phyloP scores from a whole-genome alignment of 2,113 vertebrate genomes.

The Pollachius pollachius region DNA sequence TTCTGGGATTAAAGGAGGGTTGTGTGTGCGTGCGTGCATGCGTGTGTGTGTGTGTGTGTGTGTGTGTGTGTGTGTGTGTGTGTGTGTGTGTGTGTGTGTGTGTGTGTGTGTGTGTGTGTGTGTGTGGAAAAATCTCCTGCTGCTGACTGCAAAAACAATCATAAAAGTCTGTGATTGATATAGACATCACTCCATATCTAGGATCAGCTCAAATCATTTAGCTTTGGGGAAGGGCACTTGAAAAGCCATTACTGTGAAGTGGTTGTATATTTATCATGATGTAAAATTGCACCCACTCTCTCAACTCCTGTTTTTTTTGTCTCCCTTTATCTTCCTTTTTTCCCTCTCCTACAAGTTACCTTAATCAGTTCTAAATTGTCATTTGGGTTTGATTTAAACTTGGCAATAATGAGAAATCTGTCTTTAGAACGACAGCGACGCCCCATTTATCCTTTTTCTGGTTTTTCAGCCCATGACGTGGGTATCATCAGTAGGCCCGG shows the following conservation, averaged over 20 bases:
- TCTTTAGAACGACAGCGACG: slow-evolving; percentile 56
- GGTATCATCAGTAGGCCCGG: too few species aligned
- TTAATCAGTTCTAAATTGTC: slow-evolving; percentile 65
- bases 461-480: slow-evolving; percentile 16
- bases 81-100: too few species aligned
- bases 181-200: slow-evolving; percentile 26
- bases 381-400: slow-evolving; percentile 62
- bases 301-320: slow-evolving; percentile 49
- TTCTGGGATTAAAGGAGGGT: too few species aligned
- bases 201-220: slow-evolving; percentile 37
- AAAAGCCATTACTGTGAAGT: slow-evolving; percentile 45
- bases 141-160: slow-evolving; percentile 15
- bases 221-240: slow-evolving; percentile 36
- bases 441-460: slow-evolving; percentile 53
- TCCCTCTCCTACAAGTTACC: slow-evolving; percentile 50
- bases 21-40: too few species aligned
- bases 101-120: too few species aligned
- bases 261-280: slow-evolving; percentile 58
- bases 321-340: slow-evolving; percentile 42
- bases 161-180: slow-evolving; percentile 36
- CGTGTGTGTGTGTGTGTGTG: too few species aligned
- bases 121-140: too few species aligned
- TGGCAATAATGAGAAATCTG: slow-evolving; percentile 60
- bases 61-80: too few species aligned
- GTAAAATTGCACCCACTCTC: slow-evolving; percentile 48